Evolutionary conservation across 2,797 vertebrate genomes (phyloP), one percentile per base, ranked within the genome.

Genomic region (Siniperca obscura): DNA sequence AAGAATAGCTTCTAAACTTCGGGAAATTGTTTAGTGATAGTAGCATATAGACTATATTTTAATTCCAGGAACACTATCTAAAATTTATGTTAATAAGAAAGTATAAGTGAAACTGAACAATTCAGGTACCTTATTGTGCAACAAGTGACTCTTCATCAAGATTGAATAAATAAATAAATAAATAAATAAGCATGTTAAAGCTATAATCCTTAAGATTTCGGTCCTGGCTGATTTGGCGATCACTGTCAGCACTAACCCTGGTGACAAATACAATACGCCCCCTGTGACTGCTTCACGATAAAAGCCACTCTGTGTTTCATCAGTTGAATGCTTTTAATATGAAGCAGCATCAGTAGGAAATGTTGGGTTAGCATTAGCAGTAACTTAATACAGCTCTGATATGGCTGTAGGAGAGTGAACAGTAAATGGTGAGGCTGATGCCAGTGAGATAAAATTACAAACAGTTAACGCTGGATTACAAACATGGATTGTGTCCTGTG

Each of bases 1-100:
- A 78, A 81, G 17, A 81, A 60, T 81, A 87, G 25, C 53, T 80
- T 86, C 76, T 87, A 88, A 91, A 88, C 77, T 84, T 89, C 83
- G 87, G 85, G 80, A 88, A 86, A 81, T 85, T 83, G 80, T 89
- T 90, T 93, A 90, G 90, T 70, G 70, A 91, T 84, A 87, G 82
- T 89, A 92, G 84, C 84, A 89, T 77, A 90, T 81, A 91, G 80
- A 90, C 61, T 93, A 87, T 93, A 94, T 94, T 90, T 92, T 90
- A 88, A 93, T 66, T 90, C 90, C 86, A 89, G 78, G 67, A 86
- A 90, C 78, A 78, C 44, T 84, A 91, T 93, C 87, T 87, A 66
- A 93, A 92, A 89, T 76, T 27, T 87, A 87, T 90, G 84, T 86
- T 82, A 83, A 80, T 78, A 85, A 88, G 64, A 91, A 88, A 74